These are phyloP conservation scores for Brachionus koreanus DNA, from an alignment of 1,140 invertebrate species.

Conservation along the genomic window DNA sequence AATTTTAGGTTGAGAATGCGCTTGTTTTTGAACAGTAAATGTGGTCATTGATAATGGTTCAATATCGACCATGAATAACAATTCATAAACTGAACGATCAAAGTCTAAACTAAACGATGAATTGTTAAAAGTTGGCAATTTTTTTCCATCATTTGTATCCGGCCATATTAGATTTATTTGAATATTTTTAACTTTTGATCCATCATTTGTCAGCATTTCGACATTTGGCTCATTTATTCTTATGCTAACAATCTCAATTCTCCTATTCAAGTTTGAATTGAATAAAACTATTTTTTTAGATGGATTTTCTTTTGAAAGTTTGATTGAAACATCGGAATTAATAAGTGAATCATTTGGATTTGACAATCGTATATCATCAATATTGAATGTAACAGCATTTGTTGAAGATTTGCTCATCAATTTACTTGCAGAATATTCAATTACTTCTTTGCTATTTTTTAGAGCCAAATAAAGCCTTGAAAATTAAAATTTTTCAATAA, in stretches of 20 bases:
- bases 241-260: conserved; percentile 12
- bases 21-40: background rate
- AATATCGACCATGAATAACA: conserved; percentile 18
- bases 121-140: background rate
- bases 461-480: conserved; percentile 60
- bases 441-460: conserved; percentile 66
- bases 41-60: conserved; percentile 6
- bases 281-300: conserved; percentile 22
- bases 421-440: conserved; percentile 68
- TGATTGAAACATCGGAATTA: conserved; percentile 36
- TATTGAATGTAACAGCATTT: conserved; percentile 13
- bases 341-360: conserved; percentile 46
- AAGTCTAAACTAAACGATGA: background rate
- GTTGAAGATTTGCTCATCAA: conserved; percentile 50
- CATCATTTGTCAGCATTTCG: background rate
- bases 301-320: background rate
- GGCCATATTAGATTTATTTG: conserved; percentile 34
- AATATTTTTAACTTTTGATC: background rate
- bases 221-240: background rate
- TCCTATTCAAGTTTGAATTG: conserved; percentile 31
- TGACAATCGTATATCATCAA: conserved; percentile 46
- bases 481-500: too few species aligned
- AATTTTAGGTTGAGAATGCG: background rate
- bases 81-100: background rate
- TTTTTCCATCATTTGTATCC: background rate